These are phyloP conservation scores for Pelagia noctiluca DNA, from an alignment of 30 jellyfish, hydroid and myxozoan genomes.

Conservation along the genomic window DNA sequence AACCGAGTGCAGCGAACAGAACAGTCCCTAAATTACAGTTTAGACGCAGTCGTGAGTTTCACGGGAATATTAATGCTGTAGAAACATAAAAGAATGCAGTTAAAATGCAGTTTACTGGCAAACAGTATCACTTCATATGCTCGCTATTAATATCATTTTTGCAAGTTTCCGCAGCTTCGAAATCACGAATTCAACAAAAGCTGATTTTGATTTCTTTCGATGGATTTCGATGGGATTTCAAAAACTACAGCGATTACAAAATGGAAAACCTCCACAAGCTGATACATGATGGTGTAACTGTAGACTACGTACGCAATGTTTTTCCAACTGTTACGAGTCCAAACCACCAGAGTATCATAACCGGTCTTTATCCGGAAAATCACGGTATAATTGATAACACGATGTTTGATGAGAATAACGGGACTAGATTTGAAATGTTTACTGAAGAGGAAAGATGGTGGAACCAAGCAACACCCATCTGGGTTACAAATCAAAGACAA, in stretches of 20 bases:
- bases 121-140: no score
- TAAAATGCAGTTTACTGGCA: no score
- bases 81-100: no score
- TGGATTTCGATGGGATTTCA: slow-evolving; percentile 94
- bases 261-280: slow-evolving; percentile 61
- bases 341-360: slow-evolving; percentile 91
- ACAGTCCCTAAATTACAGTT: no score
- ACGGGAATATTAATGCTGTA: no score
- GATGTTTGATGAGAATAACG: slow-evolving; percentile 78
- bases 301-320: slow-evolving; percentile 83
- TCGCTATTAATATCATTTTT: no score
- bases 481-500: slow-evolving; percentile 80
- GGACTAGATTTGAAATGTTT: slow-evolving; percentile 68
- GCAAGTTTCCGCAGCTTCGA: not conserved
- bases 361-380: slow-evolving; percentile 94
- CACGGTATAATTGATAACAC: slow-evolving; percentile 89
- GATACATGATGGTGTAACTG: slow-evolving; percentile 82
- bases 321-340: slow-evolving; percentile 92
- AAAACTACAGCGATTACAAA: slow-evolving; percentile 27
- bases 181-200: slow-evolving; percentile 41
- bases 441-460: slow-evolving; percentile 80
- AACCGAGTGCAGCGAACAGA: no score
- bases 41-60: no score
- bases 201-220: slow-evolving; percentile 83
- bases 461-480: slow-evolving; percentile 83